These are phyloP conservation scores for Orchestia grillus DNA, from an alignment of 1,140 invertebrate genomes.

Conservation along the genomic window DNA sequence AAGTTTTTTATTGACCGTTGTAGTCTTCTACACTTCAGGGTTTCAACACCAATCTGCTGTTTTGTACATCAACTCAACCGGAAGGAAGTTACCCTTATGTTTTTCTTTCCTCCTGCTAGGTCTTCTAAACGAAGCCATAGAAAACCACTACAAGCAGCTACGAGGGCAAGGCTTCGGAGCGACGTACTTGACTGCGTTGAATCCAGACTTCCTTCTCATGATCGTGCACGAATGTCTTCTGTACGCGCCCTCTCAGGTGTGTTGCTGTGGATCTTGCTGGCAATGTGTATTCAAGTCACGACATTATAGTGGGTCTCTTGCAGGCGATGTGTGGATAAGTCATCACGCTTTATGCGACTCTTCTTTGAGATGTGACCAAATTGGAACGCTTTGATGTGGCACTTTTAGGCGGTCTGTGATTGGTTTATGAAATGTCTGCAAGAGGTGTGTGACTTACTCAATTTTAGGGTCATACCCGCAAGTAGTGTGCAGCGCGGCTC, in stretches of 20 bases:
- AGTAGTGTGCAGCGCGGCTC: no score
- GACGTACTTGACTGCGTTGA: constrained; percentile 81
- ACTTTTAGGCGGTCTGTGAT: no score
- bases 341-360: no score
- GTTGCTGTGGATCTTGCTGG: background rate
- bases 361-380: no score
- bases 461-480: no score
- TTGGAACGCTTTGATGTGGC: no score
- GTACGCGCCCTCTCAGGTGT: constrained; percentile 78
- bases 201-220: constrained; percentile 88
- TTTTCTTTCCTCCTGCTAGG: constrained; percentile 63
- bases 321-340: background rate
- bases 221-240: constrained; percentile 83
- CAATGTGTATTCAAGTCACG: background rate
- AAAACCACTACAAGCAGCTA: constrained; percentile 78
- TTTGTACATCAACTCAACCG: no score
- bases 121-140: constrained; percentile 81
- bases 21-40: background rate
- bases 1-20: background rate
- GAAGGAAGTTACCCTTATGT: no score
- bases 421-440: no score
- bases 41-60: background rate
- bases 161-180: constrained; percentile 80
- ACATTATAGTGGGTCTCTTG: background rate
- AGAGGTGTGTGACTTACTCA: no score